These are phyloP conservation scores for Gymnoscopelus microlampas DNA, from an alignment of 2,797 vertebrate species.

Conservation along the genomic window DNA sequence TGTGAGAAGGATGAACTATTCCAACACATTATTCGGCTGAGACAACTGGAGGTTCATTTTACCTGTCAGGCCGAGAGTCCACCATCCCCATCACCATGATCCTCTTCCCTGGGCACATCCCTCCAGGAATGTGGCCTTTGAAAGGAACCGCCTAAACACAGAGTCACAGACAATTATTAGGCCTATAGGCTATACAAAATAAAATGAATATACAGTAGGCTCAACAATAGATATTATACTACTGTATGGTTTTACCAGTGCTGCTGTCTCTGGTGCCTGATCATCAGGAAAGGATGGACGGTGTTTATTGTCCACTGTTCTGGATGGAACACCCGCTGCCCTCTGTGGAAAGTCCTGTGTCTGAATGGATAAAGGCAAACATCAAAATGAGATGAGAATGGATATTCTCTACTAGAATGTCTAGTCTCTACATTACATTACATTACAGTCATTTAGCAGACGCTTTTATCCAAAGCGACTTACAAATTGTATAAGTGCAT, in stretches of 20 bases:
- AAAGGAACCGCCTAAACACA: constrained; percentile 88
- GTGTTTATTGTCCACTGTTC: not conserved
- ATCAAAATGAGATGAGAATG: too few relatives aligned
- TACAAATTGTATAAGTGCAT: too few relatives aligned
- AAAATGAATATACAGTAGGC: too few relatives aligned
- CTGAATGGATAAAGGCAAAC: constrained; percentile 29
- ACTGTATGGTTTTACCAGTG: not conserved
- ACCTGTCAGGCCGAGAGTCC: constrained; percentile 90
- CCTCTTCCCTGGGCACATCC: constrained; percentile 92
- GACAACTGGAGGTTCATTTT: constrained; percentile 23
- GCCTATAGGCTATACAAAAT: not conserved
- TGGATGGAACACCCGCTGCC: not conserved
- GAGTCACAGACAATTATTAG: not conserved
- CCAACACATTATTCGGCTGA: too few relatives aligned
- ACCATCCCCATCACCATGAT: constrained; percentile 90
- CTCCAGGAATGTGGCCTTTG: constrained; percentile 90
- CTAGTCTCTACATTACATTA: too few relatives aligned
- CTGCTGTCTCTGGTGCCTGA: not conserved
- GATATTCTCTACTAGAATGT: too few relatives aligned
- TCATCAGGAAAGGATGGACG: not conserved
- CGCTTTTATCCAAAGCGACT: too few relatives aligned
- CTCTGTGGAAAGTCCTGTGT: constrained; percentile 50
- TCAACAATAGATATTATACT: too few relatives aligned
- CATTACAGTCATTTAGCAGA: too few relatives aligned
- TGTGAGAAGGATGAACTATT: too few relatives aligned